Evolutionary conservation across 2,113 vertebrate genomes (phyloP), one percentile per base, ranked within the genome.

Genomic region (Butorides virescens): DNA sequence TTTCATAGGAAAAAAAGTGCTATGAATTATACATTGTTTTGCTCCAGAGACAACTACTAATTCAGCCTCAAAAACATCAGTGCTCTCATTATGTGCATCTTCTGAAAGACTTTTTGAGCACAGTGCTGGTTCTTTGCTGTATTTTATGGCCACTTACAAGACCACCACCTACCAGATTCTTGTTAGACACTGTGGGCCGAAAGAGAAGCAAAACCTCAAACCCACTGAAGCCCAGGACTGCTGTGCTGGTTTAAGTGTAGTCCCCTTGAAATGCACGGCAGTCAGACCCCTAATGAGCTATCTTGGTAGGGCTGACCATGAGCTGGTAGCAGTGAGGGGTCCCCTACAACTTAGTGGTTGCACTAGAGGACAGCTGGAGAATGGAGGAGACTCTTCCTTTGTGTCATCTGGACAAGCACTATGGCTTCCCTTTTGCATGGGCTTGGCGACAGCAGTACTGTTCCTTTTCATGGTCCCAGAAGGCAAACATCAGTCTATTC

Each of bases 361-460:
- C 18, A 29, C 34, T 16, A 27, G 18, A 66, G 15, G 39, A 80
- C 55, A 81, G 27, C 13, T 46, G 36, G 25, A 27, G 27, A 79
- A 10, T 1, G 22, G 14, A 66, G 19, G 56, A 42, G 65, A 32
- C 7, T 77, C 42, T 44, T 76, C 30, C 32, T 90, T 67, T 14
- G 1, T 1, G 1, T 12, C 2, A 1, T 10, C 1, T 36, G 42
- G 66, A 88, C 13, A 75, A 68, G 37, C 0, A 1, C 39, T 55
- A 11, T 22, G 26, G 42, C 13, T 53, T 74, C 47, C 77, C 39
- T 47, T 42, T 66, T 34, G 10, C 53, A 20, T 6, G n/a, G 73
- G 7, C 37, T 21, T 47, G 34, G 20, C 0, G 3, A 37, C 46
- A 72, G 75, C 44, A 73, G 7, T 20, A 27, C 47, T 47, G 39